These are phyloP conservation scores for Mesorhabditis belari DNA, from an alignment of 2,888 invertebrate genomes.

Conservation along the genomic window DNA sequence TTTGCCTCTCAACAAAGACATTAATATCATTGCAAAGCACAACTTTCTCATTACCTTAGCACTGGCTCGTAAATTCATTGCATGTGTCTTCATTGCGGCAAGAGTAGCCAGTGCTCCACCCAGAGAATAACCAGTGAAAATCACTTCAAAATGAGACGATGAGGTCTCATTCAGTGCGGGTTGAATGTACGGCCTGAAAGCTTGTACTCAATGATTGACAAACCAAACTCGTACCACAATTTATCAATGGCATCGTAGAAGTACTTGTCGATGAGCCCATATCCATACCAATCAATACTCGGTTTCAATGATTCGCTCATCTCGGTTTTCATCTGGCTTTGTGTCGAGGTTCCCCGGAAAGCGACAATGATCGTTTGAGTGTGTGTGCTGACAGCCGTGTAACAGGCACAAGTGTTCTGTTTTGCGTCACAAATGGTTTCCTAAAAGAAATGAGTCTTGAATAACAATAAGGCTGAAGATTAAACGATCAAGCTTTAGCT, in stretches of 20 bases:
- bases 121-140: constrained; percentile 20
- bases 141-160: constrained; percentile 3
- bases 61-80: background rate
- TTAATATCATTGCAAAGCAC: background rate
- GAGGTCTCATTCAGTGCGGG: constrained; percentile 4
- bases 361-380: constrained; percentile 8
- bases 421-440: constrained; percentile 12
- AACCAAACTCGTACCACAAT: constrained; percentile 9
- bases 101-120: constrained; percentile 19
- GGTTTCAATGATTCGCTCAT: constrained; percentile 11
- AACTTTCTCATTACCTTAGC: background rate
- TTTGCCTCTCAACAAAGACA: background rate
- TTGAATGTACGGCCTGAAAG: constrained; percentile 10
- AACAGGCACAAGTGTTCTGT: constrained; percentile 13
- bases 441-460: background rate
- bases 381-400: constrained; percentile 6
- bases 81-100: constrained; percentile 11
- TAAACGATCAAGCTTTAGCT: too few species aligned
- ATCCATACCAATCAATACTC: constrained; percentile 17
- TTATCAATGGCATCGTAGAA: constrained; percentile 12
- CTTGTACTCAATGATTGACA: background rate
- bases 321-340: constrained; percentile 12
- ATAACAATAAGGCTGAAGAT: background rate
- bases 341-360: constrained; percentile 15
- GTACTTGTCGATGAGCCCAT: constrained; percentile 16